These are phyloP conservation scores for Helarctos malayanus DNA, from an alignment of 2,797 vertebrate species.

Conservation along the genomic window DNA sequence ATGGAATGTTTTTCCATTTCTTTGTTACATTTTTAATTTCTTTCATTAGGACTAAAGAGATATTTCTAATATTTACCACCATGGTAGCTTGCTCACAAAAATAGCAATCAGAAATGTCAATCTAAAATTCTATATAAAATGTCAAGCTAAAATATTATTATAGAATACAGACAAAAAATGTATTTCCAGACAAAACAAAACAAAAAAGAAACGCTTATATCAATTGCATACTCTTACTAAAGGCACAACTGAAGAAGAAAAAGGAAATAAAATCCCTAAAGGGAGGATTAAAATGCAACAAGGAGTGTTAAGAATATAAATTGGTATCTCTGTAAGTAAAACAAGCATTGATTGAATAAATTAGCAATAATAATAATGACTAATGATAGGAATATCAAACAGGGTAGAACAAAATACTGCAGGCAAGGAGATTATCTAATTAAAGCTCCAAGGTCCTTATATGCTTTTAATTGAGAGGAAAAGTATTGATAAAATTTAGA, in stretches of 20 bases:
- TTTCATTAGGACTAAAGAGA: not conserved
- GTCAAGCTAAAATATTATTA: not conserved
- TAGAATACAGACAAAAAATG: not conserved
- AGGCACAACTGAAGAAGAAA: not conserved
- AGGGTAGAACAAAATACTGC: not conserved
- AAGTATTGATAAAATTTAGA: not conserved
- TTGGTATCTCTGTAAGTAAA: not conserved
- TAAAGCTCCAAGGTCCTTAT: constrained; percentile 3
- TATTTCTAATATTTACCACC: not conserved
- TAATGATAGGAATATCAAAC: not conserved
- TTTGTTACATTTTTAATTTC: not conserved
- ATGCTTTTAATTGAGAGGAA: not conserved
- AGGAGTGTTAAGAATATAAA: not conserved
- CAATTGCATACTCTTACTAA: not conserved
- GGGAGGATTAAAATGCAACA: constrained; percentile 14
- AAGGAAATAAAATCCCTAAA: not conserved
- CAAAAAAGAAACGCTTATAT: not conserved
- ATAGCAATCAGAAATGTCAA: constrained; percentile 15
- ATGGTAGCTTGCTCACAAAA: not conserved
- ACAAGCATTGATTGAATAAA: not conserved
- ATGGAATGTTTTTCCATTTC: not conserved
- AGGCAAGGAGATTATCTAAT: not conserved
- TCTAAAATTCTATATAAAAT: not conserved
- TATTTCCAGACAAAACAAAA: not conserved
- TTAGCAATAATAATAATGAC: not conserved